These are phyloP conservation scores for Tarsius wallacei DNA, from an alignment of 2,797 vertebrate genomes.

Conservation along the genomic window DNA sequence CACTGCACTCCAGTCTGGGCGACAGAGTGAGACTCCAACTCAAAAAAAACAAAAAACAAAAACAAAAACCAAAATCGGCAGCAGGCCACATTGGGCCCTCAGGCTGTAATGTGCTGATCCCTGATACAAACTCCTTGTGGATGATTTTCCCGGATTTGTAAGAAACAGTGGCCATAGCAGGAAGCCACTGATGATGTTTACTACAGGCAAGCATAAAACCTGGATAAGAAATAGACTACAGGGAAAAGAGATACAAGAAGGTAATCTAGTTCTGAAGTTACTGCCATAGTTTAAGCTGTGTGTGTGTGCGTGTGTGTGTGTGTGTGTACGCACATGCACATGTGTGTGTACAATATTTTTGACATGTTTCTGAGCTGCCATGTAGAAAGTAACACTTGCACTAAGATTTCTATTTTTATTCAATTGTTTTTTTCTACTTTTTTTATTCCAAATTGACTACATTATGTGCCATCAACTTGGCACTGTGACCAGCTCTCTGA, in stretches of 20 bases:
- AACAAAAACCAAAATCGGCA: not conserved
- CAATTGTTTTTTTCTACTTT: not conserved
- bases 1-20: no score
- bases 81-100: not conserved
- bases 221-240: not conserved
- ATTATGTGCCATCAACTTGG: not conserved
- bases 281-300: not conserved
- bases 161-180: not conserved
- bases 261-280: not conserved
- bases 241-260: not conserved
- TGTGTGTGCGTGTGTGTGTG: not conserved
- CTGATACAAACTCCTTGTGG: not conserved
- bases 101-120: not conserved
- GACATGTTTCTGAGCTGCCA: conserved; percentile 1
- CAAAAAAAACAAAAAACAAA: no score
- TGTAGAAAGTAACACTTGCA: not conserved
- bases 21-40: no score
- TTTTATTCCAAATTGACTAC: not conserved
- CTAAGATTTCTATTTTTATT: not conserved
- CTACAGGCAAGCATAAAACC: not conserved
- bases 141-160: not conserved
- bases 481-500: not conserved
- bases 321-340: not conserved
- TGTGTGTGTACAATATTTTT: not conserved
- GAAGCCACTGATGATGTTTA: not conserved